Evolutionary conservation across 1,140 invertebrate species (phyloP).

Genomic region (Leptestheria dahalacensis): DNA sequence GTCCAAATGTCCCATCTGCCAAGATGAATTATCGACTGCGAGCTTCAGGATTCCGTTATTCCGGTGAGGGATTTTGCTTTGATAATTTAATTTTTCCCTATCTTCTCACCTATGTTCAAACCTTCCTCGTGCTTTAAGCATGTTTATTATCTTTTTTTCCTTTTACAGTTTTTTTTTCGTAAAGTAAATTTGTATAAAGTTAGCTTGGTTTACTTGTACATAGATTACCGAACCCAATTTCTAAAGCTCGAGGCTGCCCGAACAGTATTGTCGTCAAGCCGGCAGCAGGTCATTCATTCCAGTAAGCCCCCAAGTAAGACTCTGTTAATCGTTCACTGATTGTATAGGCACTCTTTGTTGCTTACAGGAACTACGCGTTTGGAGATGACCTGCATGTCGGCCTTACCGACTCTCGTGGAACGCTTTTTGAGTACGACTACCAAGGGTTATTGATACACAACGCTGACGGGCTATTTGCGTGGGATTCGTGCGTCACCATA

Average conservation of each 20-base stretch:
- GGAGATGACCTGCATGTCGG: not conserved
- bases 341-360: not conserved
- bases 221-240: too few species aligned
- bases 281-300: too few species aligned
- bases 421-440: not conserved
- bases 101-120: too few species aligned
- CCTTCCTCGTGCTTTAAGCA: too few species aligned
- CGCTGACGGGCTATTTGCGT: not conserved
- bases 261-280: too few species aligned
- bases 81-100: not conserved
- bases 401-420: not conserved
- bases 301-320: not conserved
- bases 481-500: not conserved
- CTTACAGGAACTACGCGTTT: not conserved
- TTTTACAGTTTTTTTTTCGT: too few species aligned
- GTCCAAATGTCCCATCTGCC: not conserved
- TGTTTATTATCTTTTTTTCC: too few species aligned
- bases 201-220: too few species aligned
- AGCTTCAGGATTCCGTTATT: not conserved
- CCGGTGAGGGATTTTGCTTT: not conserved
- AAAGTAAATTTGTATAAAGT: too few species aligned
- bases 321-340: not conserved
- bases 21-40: not conserved
- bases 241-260: too few species aligned
- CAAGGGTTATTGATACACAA: not conserved